Base-by-base conservation (phyloP, 2,113 vertebrate genomes). In the Malurus elegans region DNA sequence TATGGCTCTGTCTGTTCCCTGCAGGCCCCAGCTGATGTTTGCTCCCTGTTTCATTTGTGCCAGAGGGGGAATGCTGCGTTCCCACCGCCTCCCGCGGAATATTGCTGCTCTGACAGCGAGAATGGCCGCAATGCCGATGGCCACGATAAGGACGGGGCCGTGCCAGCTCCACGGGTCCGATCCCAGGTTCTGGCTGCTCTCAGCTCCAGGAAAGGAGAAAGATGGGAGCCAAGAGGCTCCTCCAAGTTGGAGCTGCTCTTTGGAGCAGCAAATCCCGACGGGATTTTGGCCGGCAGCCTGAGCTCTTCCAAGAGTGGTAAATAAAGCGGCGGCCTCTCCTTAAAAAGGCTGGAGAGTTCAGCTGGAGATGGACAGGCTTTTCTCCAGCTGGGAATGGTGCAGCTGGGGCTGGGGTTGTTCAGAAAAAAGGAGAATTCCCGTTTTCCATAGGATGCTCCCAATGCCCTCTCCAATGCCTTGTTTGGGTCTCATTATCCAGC, bases 121-220 rank as follows among this genome's bases (percentile, higher is more conserved):
- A 76, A 73, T 64, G 56, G 7, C 79, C 53, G 58, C 79, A 92
- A 93, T 85, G 75, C 83, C 88, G 96, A 97, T 96, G 92, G 38
- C 53, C 57, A 14, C 95, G 96, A 96, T 96, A 96, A 96, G 66
- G 50, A 34, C 2, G 45, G 10, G 84, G 89, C 92, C 57, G 38
- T 45, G 91, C 90, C 94, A 97, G 73, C 53, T 57, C 86, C 12
- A 29, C 50, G 8, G 87, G 80, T 61, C 6, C 5, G 73, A 48
- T 84, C 64, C 91, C 71, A 78, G 82, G 47, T 0, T 23, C 32
- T 23, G 24, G 60, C 67, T 21, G 58, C 1, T 26, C 36, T 80
- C 73, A 25, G 83, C 50, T 81, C 87, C 56, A 1, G 83, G 53
- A 45, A 94, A 84, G 61, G 76, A 94, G 62, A 79, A 66, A 34